Conservation (phyloP, 2,797 vertebrate species). For the Yasuhikotakia modesta region DNA sequence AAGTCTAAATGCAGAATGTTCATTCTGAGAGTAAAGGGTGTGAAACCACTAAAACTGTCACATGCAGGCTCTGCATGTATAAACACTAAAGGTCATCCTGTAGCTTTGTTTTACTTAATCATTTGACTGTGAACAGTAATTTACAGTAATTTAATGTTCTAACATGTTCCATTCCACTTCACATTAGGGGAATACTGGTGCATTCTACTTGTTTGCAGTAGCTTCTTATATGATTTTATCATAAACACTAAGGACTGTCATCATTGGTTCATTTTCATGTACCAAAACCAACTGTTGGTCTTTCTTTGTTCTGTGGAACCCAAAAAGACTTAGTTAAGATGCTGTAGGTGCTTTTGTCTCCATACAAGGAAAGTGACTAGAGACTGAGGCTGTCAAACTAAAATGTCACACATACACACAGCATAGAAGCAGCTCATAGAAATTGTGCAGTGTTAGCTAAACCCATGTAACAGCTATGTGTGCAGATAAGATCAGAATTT, state of each 20-base stretch:
- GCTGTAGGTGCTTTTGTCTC: neutral
- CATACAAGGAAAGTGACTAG: neutral
- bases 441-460: neutral
- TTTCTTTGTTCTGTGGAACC: neutral
- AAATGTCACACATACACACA: neutral
- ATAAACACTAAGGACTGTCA: too few species aligned
- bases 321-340: neutral
- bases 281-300: neutral
- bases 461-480: neutral
- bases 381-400: neutral
- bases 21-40: neutral
- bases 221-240: too few species aligned
- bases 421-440: neutral
- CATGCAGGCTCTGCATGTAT: too few species aligned
- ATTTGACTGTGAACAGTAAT: neutral
- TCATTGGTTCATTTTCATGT: neutral
- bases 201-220: too few species aligned
- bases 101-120: neutral
- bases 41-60: neutral
- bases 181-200: neutral
- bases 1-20: neutral
- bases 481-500: neutral
- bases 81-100: constrained; percentile 18
- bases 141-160: too few species aligned
- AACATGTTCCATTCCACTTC: too few species aligned